A percentile compares a stretch with the other conserved stretches of the same genome.
Conservation (phyloP, 1,140 invertebrate species). For the Wasmannia auropunctata region DNA sequence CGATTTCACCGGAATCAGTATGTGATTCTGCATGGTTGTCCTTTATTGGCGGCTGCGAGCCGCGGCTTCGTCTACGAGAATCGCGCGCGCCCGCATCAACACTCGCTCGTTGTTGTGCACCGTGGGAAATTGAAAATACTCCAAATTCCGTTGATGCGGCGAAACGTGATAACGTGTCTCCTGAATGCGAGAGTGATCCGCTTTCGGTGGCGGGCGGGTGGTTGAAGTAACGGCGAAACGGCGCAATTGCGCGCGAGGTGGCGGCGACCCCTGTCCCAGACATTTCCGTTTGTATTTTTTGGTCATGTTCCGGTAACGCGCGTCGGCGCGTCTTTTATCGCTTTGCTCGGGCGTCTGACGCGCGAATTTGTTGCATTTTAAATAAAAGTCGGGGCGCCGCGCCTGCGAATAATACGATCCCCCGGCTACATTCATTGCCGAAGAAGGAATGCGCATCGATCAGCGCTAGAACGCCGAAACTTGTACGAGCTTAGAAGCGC, state of each 20-base stretch:
- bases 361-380: conserved; percentile 47
- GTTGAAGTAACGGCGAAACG: conserved; percentile 70
- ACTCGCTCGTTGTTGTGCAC: conserved; percentile 34
- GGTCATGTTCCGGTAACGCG: conserved; percentile 35
- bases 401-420: conserved; percentile 40
- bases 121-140: conserved; percentile 77
- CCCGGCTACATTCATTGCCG: conserved; percentile 47
- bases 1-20: conserved; percentile 36
- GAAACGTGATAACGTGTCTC: conserved; percentile 74
- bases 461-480: conserved; percentile 36
- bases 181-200: conserved; percentile 74
- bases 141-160: conserved; percentile 76
- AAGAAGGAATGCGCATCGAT: conserved; percentile 50
- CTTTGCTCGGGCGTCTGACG: conserved; percentile 20
- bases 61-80: conserved; percentile 50
- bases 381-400: conserved; percentile 37
- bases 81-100: conserved; percentile 14
- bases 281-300: conserved; percentile 36
- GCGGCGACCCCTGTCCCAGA: background rate
- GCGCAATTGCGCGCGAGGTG: conserved; percentile 38
- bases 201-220: conserved; percentile 56
- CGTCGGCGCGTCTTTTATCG: conserved; percentile 63
- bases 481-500: conserved; percentile 34
- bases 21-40: conserved; percentile 33
- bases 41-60: conserved; percentile 52